These are phyloP conservation scores for Danio aesculapii DNA, from an alignment of 2,797 vertebrate genomes.

Conservation along the genomic window DNA sequence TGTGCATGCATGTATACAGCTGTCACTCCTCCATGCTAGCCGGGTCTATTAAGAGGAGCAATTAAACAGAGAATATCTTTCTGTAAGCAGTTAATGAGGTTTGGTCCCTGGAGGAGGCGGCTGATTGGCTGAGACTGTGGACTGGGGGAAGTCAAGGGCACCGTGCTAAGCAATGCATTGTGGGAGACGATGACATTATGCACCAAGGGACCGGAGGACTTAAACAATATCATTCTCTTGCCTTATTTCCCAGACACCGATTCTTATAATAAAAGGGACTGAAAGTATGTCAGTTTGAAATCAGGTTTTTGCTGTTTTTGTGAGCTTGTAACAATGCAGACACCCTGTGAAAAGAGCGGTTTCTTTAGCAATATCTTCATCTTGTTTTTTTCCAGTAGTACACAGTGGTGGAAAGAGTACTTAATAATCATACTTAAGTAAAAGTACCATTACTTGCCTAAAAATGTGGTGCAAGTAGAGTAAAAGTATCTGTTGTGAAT, in stretches of 20 bases:
- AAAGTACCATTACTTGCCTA: too few relatives aligned
- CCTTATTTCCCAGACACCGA: slow-evolving; percentile 42
- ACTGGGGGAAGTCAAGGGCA: slow-evolving; percentile 63
- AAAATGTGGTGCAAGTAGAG: too few relatives aligned
- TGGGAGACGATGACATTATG: slow-evolving; percentile 61
- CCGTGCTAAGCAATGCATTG: slow-evolving; percentile 56
- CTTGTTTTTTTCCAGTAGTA: too few relatives aligned
- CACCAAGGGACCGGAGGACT: slow-evolving; percentile 47
- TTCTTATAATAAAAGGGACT: neutral
- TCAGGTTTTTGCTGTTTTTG: neutral
- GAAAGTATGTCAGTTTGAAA: neutral
- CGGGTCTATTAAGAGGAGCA: slow-evolving; percentile 82
- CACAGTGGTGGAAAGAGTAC: too few relatives aligned
- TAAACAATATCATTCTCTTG: slow-evolving; percentile 35
- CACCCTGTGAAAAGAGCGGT: too few relatives aligned
- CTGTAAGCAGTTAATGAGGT: slow-evolving; percentile 87
- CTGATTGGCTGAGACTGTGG: slow-evolving; percentile 61
- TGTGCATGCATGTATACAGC: slow-evolving; percentile 75
- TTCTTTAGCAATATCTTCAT: too few relatives aligned
- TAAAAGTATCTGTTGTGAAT: too few relatives aligned
- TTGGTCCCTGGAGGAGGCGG: slow-evolving; percentile 79
- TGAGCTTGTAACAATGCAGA: slow-evolving; percentile 79
- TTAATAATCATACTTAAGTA: too few relatives aligned
- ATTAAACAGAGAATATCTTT: slow-evolving; percentile 85
- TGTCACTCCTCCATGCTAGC: slow-evolving; percentile 75